Percentiles rank a stretch among this genome's conserved stretches.
phyloP scores from a whole-genome alignment of 1,140 invertebrate species.

The Augochlora pura region DNA sequence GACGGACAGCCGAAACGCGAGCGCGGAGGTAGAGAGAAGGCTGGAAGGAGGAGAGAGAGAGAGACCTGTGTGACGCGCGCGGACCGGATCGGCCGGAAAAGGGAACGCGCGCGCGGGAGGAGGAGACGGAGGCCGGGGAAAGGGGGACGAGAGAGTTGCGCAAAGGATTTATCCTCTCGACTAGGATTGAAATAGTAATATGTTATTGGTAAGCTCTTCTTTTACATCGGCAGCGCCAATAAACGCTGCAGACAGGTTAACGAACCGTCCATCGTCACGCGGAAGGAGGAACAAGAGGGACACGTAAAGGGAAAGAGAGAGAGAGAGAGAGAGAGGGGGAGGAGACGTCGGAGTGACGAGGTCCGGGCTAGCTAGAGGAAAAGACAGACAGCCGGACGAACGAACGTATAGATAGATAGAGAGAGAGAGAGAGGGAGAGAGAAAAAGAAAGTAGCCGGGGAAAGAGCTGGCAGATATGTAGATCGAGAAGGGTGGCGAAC shows the following conservation, averaged over 20 bases:
- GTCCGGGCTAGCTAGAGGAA: slow-evolving; percentile 20
- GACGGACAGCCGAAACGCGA: slow-evolving; percentile 21
- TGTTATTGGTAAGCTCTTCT: slow-evolving; percentile 73
- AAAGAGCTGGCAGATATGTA: slow-evolving; percentile 31
- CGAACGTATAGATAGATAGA: background rate
- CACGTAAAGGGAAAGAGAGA: slow-evolving; percentile 21
- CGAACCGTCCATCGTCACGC: slow-evolving; percentile 69
- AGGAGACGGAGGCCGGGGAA: too few species aligned
- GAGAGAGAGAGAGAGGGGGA: background rate
- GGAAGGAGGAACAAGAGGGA: slow-evolving; percentile 21
- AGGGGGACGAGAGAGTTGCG: slow-evolving; percentile 1
- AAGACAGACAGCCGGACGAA: slow-evolving; percentile 31
- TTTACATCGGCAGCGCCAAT: slow-evolving; percentile 73
- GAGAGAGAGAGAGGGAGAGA: background rate
- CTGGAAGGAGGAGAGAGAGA: background rate
- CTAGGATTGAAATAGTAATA: slow-evolving; percentile 76
- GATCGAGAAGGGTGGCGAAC: slow-evolving; percentile 12
- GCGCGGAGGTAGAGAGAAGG: background rate
- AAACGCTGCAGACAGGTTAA: slow-evolving; percentile 78
- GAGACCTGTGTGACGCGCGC: too few species aligned
- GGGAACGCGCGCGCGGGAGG: background rate
- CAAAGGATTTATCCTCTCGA: slow-evolving; percentile 67
- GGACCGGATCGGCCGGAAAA: background rate
- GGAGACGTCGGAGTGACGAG: background rate
- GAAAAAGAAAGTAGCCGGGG: slow-evolving; percentile 8